Base-by-base conservation (phyloP, 2,113 vertebrate species). In the Hydrolagus affinis region DNA sequence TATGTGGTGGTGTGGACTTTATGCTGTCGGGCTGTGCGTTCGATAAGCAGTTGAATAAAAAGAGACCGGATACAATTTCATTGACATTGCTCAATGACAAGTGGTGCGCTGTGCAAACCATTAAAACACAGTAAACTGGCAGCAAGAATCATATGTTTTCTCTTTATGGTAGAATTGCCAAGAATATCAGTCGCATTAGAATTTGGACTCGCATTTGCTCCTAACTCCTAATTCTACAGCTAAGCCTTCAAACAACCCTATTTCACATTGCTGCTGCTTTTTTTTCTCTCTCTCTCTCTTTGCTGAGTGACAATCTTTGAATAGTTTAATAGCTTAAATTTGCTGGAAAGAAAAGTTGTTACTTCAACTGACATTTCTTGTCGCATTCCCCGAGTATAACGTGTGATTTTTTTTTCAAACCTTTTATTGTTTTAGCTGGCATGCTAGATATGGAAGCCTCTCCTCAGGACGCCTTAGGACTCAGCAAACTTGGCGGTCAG, bases 401-500 rank as follows among this genome's bases (percentile, higher is more conserved):
- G 30, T 68, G n/a, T 86, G 21, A 75, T 76, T 56, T 28, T 56
- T 64, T 75, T 30, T 66, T 76, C 76, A 62, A 62, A 21, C 17
- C 71, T 0, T 30, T 85, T 85, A 74, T 87, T 87, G 85, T 77
- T 12, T 0, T 21, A 97, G 96, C 88, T 86, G 95, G 94, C 1
- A 89, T 93, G 25, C 92, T 93, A 2, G 98, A 99, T 87, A 90
- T 90, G 11, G 96, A 98, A 30, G 90, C 86, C 85, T 92, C 95
- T 72, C 93, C 96, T 70, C 96, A 94, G 86, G 97, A 98, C 28
- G 92, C 94, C 11, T 86, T 96, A 80, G 95, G 94, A 14, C 92
- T 98, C 88, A 92, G 93, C 78, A 98, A 97, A 57, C 90, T 98
- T 62, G 96, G 95, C 74, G 95, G 95, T 71, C 95, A 96, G 32